Conservation (phyloP, 1,140 invertebrate species). For the Drosophila athabasca region DNA sequence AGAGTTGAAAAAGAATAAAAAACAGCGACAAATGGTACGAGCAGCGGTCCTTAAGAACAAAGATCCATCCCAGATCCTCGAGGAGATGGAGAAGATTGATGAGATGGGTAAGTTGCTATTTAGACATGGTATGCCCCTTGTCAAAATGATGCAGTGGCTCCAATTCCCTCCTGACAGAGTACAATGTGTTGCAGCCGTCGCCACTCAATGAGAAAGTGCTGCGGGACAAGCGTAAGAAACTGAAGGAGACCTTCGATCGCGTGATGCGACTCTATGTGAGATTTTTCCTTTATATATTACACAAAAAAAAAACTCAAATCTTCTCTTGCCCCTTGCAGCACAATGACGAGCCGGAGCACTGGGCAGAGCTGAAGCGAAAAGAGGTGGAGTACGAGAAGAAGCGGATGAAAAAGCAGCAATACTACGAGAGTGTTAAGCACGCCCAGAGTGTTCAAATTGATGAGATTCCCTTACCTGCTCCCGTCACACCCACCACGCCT, state of each 20-base stretch:
- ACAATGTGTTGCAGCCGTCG: slow-evolving; percentile 96
- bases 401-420: slow-evolving; percentile 92
- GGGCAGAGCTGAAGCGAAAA: slow-evolving; percentile 94
- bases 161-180: slow-evolving; percentile 87
- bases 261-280: slow-evolving; percentile 98
- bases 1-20: slow-evolving; percentile 99
- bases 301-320: slow-evolving; percentile 9
- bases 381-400: slow-evolving; percentile 97
- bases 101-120: slow-evolving; percentile 92
- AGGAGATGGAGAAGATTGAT: slow-evolving; percentile 99
- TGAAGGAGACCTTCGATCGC: slow-evolving; percentile 97
- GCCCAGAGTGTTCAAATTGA: slow-evolving; percentile 98
- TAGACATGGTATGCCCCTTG: neutral
- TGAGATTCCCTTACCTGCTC: slow-evolving; percentile 96
- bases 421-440: slow-evolving; percentile 97
- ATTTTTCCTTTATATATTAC: slow-evolving; percentile 66
- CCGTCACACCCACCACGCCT: slow-evolving; percentile 75
- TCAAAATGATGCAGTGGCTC: slow-evolving; percentile 17
- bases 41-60: slow-evolving; percentile 99
- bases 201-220: slow-evolving; percentile 98
- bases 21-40: slow-evolving; percentile 96
- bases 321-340: slow-evolving; percentile 85
- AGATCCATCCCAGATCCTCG: slow-evolving; percentile 96
- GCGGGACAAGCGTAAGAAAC: slow-evolving; percentile 97
- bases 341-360: slow-evolving; percentile 98